Conservation (phyloP, 2,113 vertebrate genomes). For the Ailuropoda melanoleuca region DNA sequence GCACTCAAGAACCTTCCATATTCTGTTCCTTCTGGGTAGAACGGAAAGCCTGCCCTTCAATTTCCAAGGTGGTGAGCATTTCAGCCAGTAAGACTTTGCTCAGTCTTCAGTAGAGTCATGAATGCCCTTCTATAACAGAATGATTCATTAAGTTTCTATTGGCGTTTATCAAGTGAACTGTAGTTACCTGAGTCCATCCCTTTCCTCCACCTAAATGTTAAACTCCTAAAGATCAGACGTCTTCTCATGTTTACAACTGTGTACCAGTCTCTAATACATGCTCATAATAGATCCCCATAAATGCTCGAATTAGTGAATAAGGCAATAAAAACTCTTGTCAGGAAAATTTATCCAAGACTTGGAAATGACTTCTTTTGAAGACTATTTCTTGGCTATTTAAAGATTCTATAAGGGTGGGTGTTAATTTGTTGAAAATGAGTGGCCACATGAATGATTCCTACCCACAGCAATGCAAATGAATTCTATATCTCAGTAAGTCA, state of each 20-base stretch:
- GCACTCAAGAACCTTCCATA: not conserved
- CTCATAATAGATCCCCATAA: not conserved
- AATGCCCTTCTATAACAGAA: not conserved
- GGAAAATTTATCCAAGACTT: not conserved
- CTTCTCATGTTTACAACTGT: not conserved
- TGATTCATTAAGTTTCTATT: not conserved
- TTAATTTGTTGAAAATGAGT: slow-evolving; percentile 6
- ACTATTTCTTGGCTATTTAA: not conserved
- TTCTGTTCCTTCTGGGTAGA: not conserved
- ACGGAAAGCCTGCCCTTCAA: not conserved
- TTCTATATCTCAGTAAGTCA: not conserved
- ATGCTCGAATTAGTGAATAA: not conserved
- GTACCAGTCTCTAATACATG: not conserved
- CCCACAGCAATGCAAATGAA: not conserved
- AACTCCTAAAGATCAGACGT: not conserved
- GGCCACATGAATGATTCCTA: not conserved
- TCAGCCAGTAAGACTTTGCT: not conserved
- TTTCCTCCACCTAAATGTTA: not conserved
- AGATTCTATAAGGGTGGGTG: not conserved
- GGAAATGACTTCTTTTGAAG: not conserved
- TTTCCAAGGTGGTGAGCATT: not conserved
- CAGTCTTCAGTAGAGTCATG: not conserved
- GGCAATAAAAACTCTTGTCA: not conserved
- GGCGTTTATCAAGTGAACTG: not conserved
- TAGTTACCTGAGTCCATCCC: not conserved